Base-by-base conservation (phyloP, 2,113 vertebrate species). In the Mesembrinibis cayennensis region DNA sequence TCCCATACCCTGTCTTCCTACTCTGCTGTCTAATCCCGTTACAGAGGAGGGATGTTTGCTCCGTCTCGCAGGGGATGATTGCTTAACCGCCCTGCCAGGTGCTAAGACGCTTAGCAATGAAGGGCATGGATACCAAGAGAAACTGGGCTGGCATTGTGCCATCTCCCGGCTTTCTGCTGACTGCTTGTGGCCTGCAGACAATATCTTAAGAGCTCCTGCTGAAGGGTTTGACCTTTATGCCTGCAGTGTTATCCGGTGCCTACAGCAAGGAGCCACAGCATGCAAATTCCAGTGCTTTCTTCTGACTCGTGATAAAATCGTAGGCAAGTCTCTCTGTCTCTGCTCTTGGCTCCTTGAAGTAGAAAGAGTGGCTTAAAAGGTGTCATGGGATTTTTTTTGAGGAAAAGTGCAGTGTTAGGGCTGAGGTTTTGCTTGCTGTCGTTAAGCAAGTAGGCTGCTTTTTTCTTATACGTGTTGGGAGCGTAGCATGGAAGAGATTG, bases 141-240 rank as follows among this genome's bases (percentile, higher is more conserved):
- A 88, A 7, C 80, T 16, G 58, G 25, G 59, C 76, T 88, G 94
- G 87, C 73, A 2, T 3, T 0, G 1, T 87, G 86, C 93, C 78
- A 76, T 25, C 52, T 84, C 34, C 73, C 61, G 61, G 77, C 76
- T 59, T 61, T 93, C 65, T 72, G 29, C 65, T 89, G 89, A 23
- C 80, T 93, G 72, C 72, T 16, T 15, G 69, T 95, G 86, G 72
- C 87, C 92, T 79, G 80, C 65, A 90, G 65, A 70, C 78, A 87
- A 0, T 67, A 30, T 65, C 91, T 82, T 63, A 27, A 74, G 90
- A 93, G 74, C 85, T 90, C 42, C 87, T 42, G 87, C 90, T 94
- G 90, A 55, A 92, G 88, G 88, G 47, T 90, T 89, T 96, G 92
- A 97, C 94, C 95, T 94, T 96, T 93, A 70, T 47, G 76, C 88